These are phyloP conservation scores for Rapana venosa DNA, from an alignment of 2,888 invertebrate species.

Conservation along the genomic window DNA sequence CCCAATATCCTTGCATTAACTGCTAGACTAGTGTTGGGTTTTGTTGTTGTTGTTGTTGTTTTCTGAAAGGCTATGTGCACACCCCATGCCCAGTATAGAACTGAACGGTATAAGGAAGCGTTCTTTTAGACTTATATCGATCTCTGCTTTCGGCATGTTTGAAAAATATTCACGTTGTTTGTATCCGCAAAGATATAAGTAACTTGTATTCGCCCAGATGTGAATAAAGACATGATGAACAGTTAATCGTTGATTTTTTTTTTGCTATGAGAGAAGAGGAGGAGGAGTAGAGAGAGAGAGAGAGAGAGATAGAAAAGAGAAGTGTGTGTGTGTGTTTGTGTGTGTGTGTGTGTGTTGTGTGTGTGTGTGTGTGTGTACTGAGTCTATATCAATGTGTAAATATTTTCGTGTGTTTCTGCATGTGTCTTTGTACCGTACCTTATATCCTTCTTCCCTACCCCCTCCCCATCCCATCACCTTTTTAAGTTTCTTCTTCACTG, in stretches of 20 bases:
- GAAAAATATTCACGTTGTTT: background rate
- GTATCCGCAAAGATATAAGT: background rate
- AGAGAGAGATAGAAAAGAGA: background rate
- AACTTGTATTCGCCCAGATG: background rate
- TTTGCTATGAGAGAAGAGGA: background rate
- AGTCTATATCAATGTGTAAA: no score
- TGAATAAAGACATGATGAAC: background rate
- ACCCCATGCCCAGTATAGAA: background rate
- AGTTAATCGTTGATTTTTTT: background rate
- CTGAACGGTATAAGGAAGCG: no score
- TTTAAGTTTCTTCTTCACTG: no score
- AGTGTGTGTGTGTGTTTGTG: background rate
- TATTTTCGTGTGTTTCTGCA: no score
- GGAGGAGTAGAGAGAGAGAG: conserved; percentile 19
- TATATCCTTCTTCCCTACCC: background rate
- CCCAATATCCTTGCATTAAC: no score
- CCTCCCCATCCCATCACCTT: no score
- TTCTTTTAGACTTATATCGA: background rate
- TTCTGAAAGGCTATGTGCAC: background rate
- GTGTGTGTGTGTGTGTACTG: no score
- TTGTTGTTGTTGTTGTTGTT: background rate
- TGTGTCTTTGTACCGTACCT: no score
- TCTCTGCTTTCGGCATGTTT: background rate
- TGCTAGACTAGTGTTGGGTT: background rate
- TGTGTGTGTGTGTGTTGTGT: no score